Conservation (phyloP, 2,888 invertebrate species). For the Melolontha melolontha region DNA sequence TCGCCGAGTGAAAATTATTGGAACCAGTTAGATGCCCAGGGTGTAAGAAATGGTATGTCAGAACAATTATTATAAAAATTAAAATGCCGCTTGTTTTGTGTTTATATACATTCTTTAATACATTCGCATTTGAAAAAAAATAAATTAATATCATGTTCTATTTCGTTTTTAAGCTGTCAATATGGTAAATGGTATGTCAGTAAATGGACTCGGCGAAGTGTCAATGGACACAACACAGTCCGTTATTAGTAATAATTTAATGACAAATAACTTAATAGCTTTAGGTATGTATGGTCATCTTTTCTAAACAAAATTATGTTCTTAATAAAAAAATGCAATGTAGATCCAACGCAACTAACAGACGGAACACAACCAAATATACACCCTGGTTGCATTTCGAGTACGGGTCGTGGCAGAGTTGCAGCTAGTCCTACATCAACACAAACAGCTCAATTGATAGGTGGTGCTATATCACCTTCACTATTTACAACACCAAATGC, state of each 20-base stretch:
- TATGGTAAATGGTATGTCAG: conserved; percentile 81
- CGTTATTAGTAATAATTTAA: conserved; percentile 67
- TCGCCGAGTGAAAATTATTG: conserved; percentile 96
- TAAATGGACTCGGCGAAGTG: conserved; percentile 80
- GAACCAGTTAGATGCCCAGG: conserved; percentile 86
- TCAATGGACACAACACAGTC: conserved; percentile 76
- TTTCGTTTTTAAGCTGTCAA: conserved; percentile 74
- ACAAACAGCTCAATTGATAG: conserved; percentile 73
- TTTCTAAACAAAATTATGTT: conserved; percentile 1
- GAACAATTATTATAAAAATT: neutral
- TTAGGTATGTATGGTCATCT: conserved; percentile 55
- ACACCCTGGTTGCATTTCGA: conserved; percentile 74
- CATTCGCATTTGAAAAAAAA: too few species aligned
- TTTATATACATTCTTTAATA: too few species aligned
- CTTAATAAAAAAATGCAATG: conserved; percentile 39
- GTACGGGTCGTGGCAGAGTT: conserved; percentile 72
- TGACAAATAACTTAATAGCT: conserved; percentile 65
- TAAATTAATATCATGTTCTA: conserved; percentile 5
- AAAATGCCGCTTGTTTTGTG: too few species aligned
- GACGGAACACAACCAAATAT: conserved; percentile 71
- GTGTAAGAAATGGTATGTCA: conserved; percentile 65
- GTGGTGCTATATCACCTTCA: conserved; percentile 78
- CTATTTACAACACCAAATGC: conserved; percentile 68
- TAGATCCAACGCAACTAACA: conserved; percentile 60
- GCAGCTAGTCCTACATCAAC: conserved; percentile 73